These are phyloP conservation scores for Luperina testacea DNA, from an alignment of 2,888 invertebrate genomes.

Conservation along the genomic window DNA sequence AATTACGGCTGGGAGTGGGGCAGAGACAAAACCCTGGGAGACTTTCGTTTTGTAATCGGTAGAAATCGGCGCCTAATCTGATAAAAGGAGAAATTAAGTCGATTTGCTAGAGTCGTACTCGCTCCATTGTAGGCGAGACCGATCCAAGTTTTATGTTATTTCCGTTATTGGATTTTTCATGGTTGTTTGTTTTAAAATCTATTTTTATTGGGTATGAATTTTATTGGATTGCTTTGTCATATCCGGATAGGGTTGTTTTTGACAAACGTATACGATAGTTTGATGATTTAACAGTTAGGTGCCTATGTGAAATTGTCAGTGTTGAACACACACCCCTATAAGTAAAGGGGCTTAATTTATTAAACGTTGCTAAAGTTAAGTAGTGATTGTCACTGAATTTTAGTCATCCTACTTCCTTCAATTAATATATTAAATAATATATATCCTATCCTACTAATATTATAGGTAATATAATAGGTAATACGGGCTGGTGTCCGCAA, in stretches of 20 bases:
- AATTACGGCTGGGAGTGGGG: slow-evolving; percentile 71
- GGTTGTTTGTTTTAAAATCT: slow-evolving; percentile 36
- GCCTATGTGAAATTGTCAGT: neutral
- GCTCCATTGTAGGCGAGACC: slow-evolving; percentile 66
- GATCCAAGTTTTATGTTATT: slow-evolving; percentile 55
- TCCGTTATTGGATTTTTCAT: slow-evolving; percentile 36
- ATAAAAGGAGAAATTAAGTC: slow-evolving; percentile 76
- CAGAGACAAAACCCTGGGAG: slow-evolving; percentile 62
- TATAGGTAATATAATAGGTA: no score
- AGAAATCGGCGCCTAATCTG: slow-evolving; percentile 74
- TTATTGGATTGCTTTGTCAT: slow-evolving; percentile 39
- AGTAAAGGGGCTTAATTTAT: neutral
- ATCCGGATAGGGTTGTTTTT: neutral
- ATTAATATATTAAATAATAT: no score
- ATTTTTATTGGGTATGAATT: slow-evolving; percentile 18
- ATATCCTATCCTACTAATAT: no score
- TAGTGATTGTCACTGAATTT: neutral
- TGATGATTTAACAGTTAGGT: neutral
- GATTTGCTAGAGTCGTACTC: slow-evolving; percentile 68
- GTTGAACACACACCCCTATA: neutral
- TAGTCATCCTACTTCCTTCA: neutral
- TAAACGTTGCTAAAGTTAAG: neutral
- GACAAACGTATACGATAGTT: neutral
- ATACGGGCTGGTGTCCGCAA: no score
- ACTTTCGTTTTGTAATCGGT: slow-evolving; percentile 72